These are phyloP conservation scores for Cantharis rufa DNA, from an alignment of 2,888 invertebrate species.

Conservation along the genomic window DNA sequence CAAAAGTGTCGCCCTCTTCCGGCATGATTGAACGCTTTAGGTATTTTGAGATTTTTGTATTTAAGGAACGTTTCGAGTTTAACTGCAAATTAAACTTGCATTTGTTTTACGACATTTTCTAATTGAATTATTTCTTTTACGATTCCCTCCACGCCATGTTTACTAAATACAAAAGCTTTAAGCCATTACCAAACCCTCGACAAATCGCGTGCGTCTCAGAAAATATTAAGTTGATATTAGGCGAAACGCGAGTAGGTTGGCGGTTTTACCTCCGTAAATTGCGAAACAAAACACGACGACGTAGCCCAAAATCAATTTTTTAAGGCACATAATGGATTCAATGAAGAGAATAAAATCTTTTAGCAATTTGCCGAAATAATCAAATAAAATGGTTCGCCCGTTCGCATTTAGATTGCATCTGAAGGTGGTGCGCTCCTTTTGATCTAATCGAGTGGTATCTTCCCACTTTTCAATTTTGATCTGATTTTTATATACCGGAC, in stretches of 20 bases:
- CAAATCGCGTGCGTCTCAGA: background rate
- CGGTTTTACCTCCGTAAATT: background rate
- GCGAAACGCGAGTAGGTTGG: background rate
- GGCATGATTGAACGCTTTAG: constrained; percentile 32
- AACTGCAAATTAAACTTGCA: constrained; percentile 49
- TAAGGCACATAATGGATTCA: constrained; percentile 16
- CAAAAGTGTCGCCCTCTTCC: constrained; percentile 20
- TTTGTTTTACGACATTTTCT: constrained; percentile 46
- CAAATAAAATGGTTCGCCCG: constrained; percentile 35
- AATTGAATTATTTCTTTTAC: constrained; percentile 48
- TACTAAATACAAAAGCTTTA: constrained; percentile 29
- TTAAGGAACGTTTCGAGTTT: constrained; percentile 45
- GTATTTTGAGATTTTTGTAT: constrained; percentile 39
- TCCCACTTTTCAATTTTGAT: constrained; percentile 16
- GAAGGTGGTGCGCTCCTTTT: constrained; percentile 25
- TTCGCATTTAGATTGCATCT: constrained; percentile 37
- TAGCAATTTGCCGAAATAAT: constrained; percentile 37
- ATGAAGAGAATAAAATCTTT: constrained; percentile 28
- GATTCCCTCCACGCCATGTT: constrained; percentile 35
- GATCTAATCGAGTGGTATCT: constrained; percentile 32
- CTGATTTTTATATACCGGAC: constrained; percentile 4
- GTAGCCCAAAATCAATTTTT: constrained; percentile 8
- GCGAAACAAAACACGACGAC: background rate
- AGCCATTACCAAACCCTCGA: background rate
- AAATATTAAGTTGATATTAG: constrained; percentile 4